Evolutionary conservation across 1,140 invertebrate species (phyloP), one percentile per base, ranked within the genome.

Genomic region (Drosophila ironensis): DNA sequence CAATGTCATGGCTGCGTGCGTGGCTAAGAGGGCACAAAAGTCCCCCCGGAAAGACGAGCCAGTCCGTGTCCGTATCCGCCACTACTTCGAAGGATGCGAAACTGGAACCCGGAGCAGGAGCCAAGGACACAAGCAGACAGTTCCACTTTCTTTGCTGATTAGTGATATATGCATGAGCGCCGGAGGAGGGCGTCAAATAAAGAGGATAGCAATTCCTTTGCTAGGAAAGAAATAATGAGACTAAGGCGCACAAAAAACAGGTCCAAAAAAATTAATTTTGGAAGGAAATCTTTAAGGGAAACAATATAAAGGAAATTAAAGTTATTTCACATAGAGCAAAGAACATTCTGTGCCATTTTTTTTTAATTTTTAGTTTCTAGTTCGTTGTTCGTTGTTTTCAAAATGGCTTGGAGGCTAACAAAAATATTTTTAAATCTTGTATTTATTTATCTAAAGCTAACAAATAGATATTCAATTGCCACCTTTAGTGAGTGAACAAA

Each of bases 1-100:
- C 66, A 69, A 76, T 76, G 72, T 64, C 66, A 71, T 70, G 72
- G 72, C 72, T 76, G 72, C 52, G 28, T 76, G 73, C 73, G 67
- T 77, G 67, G 70, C 45, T 72, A 77, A 77, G 60, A 51, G 67
- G 54, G 67, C 73, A 67, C 59, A 76, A 37, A 72, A 76, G 59
- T 59, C 68, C 45, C 60, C 27, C 42, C 64, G 41, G 57, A 81
- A 80, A 81, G 72, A 46, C 24, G 47, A 64, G 44, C 42, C 40
- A 59, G 51, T 51, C 67, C 56, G 50, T 42, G 46, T 57, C 16
- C 12, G 33, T 2, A 22, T 22, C 5, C 20, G 5, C 63, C 45
- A 51, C 35, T 57, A 14, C 22, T 30, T 16, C 20, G 63, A 30
- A 41, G 47, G 48, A 25, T 52, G 16, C 9, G n/a, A 22, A 44